Evolutionary conservation across 1,140 invertebrate species (phyloP).

Genomic region (Danaus melanippus): DNA sequence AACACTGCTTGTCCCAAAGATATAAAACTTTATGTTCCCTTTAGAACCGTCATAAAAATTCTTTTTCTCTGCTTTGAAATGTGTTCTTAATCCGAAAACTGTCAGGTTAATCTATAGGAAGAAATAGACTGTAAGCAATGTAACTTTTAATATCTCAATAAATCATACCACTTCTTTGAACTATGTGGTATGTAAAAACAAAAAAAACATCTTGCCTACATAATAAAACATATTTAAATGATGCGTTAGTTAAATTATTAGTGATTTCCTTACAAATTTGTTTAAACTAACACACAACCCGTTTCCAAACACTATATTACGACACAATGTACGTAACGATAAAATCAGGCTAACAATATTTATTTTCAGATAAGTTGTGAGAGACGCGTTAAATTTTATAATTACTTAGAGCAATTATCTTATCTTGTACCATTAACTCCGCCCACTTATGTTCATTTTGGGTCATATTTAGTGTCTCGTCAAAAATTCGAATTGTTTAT

Average conservation of each 20-base stretch:
- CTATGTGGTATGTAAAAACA: no score
- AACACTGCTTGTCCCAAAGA: slow-evolving; percentile 38
- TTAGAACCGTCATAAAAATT: slow-evolving; percentile 60
- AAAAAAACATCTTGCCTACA: no score
- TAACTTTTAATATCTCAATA: no score
- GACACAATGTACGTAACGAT: slow-evolving; percentile 42
- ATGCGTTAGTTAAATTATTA: no score
- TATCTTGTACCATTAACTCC: slow-evolving; percentile 53
- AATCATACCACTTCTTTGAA: no score
- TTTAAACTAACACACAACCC: not conserved
- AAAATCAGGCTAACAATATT: slow-evolving; percentile 55
- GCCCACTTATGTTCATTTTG: slow-evolving; percentile 39
- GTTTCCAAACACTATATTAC: slow-evolving; percentile 32
- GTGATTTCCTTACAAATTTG: no score
- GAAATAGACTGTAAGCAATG: no score
- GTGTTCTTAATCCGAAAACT: slow-evolving; percentile 37
- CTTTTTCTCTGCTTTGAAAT: slow-evolving; percentile 49
- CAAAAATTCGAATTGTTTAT: slow-evolving; percentile 11
- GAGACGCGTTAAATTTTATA: slow-evolving; percentile 61
- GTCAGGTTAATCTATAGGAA: slow-evolving; percentile 37
- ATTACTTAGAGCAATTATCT: slow-evolving; percentile 58
- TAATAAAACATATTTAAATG: no score
- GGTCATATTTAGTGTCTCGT: slow-evolving; percentile 31
- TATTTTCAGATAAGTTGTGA: slow-evolving; percentile 53
- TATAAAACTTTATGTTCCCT: slow-evolving; percentile 55